Evolutionary conservation across 2,888 invertebrate genomes (phyloP).

Genomic region (Pollenia labialis): DNA sequence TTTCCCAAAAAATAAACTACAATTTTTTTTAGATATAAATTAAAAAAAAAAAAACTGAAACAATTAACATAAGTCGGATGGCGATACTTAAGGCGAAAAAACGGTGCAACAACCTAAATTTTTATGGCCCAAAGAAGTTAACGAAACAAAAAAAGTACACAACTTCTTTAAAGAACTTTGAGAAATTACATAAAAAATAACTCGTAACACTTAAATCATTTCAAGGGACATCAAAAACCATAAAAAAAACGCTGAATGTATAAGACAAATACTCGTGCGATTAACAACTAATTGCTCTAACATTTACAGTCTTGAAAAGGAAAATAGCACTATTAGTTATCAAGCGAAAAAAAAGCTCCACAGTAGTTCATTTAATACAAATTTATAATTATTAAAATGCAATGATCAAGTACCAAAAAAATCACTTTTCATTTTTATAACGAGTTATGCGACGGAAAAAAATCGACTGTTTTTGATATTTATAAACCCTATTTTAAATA

Average conservation of each 20-base stretch:
- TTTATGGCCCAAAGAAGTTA: slow-evolving; percentile 61
- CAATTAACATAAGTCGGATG: slow-evolving; percentile 62
- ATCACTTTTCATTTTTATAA: no score
- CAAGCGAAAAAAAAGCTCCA: no score
- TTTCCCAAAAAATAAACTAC: slow-evolving; percentile 4
- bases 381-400: no score
- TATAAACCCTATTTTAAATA: no score
- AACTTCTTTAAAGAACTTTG: slow-evolving; percentile 42
- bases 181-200: slow-evolving; percentile 52
- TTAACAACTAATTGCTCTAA: slow-evolving; percentile 7
- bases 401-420: no score
- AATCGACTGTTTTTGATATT: no score
- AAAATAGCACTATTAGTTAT: slow-evolving; percentile 10
- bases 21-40: slow-evolving; percentile 15
- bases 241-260: slow-evolving; percentile 6
- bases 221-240: slow-evolving; percentile 29
- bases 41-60: slow-evolving; percentile 43
- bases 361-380: no score
- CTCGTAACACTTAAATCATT: slow-evolving; percentile 61
- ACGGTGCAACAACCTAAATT: slow-evolving; percentile 70
- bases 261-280: slow-evolving; percentile 44
- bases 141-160: not conserved
- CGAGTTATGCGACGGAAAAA: no score
- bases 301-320: not conserved
- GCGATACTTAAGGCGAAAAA: slow-evolving; percentile 51